phyloP scores from a whole-genome alignment of 2,113 vertebrate genomes.

The Sisor rabdophorus region DNA sequence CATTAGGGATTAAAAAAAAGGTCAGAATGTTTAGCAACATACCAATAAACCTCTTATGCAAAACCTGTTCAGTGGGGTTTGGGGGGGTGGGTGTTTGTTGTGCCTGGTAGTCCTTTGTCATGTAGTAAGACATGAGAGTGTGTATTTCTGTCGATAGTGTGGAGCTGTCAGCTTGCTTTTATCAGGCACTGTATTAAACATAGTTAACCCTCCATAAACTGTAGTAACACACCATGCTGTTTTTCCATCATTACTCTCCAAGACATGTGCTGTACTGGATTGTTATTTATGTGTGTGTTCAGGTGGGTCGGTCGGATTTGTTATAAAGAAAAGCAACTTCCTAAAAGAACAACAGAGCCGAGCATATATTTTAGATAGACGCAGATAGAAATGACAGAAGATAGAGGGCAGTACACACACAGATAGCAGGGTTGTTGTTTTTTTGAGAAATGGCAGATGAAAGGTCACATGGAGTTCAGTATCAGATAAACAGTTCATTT shows the following conservation, averaged over 20 bases:
- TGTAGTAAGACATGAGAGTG: slow-evolving; percentile 35
- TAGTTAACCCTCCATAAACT: slow-evolving; percentile 19
- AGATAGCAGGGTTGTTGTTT: not conserved
- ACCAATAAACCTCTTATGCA: slow-evolving; percentile 74
- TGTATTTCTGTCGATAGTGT: slow-evolving; percentile 26
- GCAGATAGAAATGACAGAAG: slow-evolving; percentile 2
- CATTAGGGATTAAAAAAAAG: slow-evolving; percentile 70
- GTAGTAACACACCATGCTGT: slow-evolving; percentile 11
- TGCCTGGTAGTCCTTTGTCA: slow-evolving; percentile 67
- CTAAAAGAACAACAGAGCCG: not conserved
- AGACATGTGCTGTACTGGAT: slow-evolving; percentile 6
- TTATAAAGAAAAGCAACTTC: not conserved
- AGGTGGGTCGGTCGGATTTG: not conserved
- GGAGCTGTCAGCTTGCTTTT: slow-evolving; percentile 35
- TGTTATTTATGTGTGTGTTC: slow-evolving; percentile 15
- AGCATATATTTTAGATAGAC: not conserved
- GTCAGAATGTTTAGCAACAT: slow-evolving; percentile 75
- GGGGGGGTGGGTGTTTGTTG: slow-evolving; percentile 64
- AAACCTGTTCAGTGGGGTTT: slow-evolving; percentile 63
- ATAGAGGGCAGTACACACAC: not conserved
- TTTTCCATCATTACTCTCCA: slow-evolving; percentile 25
- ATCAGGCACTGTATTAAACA: slow-evolving; percentile 22
- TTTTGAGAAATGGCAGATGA: slow-evolving; percentile 16
- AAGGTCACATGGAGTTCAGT: slow-evolving; percentile 15
- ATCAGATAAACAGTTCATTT: slow-evolving; percentile 19